Evolutionary conservation across 2,113 vertebrate species (phyloP).

Genomic region (Microcebus griseorufus): DNA sequence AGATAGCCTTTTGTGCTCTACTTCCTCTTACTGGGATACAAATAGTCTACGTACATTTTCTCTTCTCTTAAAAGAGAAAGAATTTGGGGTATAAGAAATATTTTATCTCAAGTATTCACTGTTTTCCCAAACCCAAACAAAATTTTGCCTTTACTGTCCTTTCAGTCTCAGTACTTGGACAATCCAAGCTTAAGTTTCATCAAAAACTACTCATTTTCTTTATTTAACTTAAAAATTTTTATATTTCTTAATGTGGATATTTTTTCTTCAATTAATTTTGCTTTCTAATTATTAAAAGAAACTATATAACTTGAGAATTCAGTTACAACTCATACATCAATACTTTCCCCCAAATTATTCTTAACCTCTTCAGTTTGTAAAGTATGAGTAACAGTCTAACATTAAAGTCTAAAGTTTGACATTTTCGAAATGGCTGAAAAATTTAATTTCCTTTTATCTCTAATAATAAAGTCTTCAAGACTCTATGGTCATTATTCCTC

Average conservation of each 20-base stretch:
- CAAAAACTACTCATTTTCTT: slow-evolving; percentile 10
- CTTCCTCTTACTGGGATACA: slow-evolving; percentile 81
- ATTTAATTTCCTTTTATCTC: slow-evolving; percentile 32
- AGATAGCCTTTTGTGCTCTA: slow-evolving; percentile 73
- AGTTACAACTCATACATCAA: slow-evolving; percentile 30
- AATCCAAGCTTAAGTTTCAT: slow-evolving; percentile 6
- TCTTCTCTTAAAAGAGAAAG: slow-evolving; percentile 66
- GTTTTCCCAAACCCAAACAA: slow-evolving; percentile 68
- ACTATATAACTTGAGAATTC: slow-evolving; percentile 1
- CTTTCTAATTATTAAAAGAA: slow-evolving; percentile 48
- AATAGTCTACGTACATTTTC: slow-evolving; percentile 81
- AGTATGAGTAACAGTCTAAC: neutral
- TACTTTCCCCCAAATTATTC: neutral
- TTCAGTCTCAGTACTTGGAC: slow-evolving; percentile 72
- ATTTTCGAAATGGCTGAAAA: slow-evolving; percentile 51
- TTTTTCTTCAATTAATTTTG: neutral
- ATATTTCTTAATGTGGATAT: neutral
- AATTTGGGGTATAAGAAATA: slow-evolving; percentile 66
- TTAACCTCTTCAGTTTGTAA: slow-evolving; percentile 29
- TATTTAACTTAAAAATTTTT: slow-evolving; percentile 9
- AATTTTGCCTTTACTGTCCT: slow-evolving; percentile 72
- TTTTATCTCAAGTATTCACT: slow-evolving; percentile 76
- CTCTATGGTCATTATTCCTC: slow-evolving; percentile 20
- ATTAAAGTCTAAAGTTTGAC: slow-evolving; percentile 52
- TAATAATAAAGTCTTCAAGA: slow-evolving; percentile 32